These are phyloP conservation scores for Papilio aristodemus DNA, from an alignment of 1,140 invertebrate genomes.

Conservation along the genomic window DNA sequence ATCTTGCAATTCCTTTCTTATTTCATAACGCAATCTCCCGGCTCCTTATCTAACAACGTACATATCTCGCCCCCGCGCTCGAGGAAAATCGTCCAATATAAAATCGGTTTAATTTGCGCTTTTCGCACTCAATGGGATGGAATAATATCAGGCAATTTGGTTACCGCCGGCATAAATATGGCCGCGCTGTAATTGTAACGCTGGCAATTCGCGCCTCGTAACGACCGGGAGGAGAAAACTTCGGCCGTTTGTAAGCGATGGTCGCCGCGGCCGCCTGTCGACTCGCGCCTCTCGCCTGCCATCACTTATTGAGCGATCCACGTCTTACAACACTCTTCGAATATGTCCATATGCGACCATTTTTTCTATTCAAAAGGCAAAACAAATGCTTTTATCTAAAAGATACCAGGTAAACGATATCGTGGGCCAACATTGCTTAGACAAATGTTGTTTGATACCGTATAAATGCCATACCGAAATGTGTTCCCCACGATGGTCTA, in stretches of 20 bases:
- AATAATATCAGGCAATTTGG: slow-evolving; percentile 81
- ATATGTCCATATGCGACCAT: not conserved
- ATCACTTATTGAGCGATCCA: slow-evolving; percentile 33
- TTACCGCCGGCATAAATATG: slow-evolving; percentile 80
- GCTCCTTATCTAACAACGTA: slow-evolving; percentile 76
- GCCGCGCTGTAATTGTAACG: slow-evolving; percentile 78
- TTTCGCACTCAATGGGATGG: slow-evolving; percentile 80
- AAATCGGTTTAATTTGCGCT: slow-evolving; percentile 81
- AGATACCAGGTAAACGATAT: too few relatives aligned
- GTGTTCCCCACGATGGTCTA: not conserved
- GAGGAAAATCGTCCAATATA: slow-evolving; percentile 80
- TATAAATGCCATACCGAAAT: not conserved
- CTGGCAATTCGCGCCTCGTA: slow-evolving; percentile 77
- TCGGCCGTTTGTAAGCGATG: slow-evolving; percentile 66
- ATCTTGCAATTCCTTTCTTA: slow-evolving; percentile 78
- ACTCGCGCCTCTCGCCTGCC: slow-evolving; percentile 32
- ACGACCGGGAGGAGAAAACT: slow-evolving; percentile 74
- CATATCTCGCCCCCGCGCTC: slow-evolving; percentile 76
- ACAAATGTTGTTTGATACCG: not conserved
- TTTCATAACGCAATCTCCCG: slow-evolving; percentile 79
- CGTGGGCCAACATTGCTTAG: too few relatives aligned
- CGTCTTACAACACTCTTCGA: not conserved
- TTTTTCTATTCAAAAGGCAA: not conserved
- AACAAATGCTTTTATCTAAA: not conserved
- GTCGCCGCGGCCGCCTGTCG: slow-evolving; percentile 43